Percentiles rank a stretch among this genome's conserved stretches.
Conservation (phyloP, 2,888 invertebrate genomes). For the Caenorhabditis parvicauda region DNA sequence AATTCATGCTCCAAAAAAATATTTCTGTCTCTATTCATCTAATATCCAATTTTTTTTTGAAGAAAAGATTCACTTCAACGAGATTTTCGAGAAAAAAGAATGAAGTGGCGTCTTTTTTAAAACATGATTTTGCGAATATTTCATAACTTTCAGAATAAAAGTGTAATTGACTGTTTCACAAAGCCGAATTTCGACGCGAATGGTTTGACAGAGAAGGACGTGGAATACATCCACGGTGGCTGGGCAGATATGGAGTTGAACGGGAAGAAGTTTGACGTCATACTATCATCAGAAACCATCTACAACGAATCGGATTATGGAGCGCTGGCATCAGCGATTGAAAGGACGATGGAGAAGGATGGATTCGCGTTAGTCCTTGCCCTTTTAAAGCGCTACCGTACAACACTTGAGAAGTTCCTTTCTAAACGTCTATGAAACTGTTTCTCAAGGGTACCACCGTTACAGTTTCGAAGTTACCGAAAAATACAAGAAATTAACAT, state of each 20-base stretch:
- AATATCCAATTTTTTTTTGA: neutral
- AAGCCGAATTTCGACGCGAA: slow-evolving; percentile 41
- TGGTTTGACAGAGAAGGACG: slow-evolving; percentile 14
- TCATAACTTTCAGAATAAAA: slow-evolving; percentile 48
- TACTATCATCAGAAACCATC: slow-evolving; percentile 89
- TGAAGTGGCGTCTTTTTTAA: slow-evolving; percentile 29
- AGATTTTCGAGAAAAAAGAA: slow-evolving; percentile 66
- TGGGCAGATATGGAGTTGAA: neutral
- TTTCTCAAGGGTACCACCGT: neutral
- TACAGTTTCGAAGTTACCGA: slow-evolving; percentile 4
- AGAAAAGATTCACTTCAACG: slow-evolving; percentile 79
- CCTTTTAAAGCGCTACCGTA: too few relatives aligned
- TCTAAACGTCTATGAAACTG: too few relatives aligned
- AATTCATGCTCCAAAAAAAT: too few relatives aligned
- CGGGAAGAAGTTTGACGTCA: slow-evolving; percentile 72
- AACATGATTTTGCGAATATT: neutral
- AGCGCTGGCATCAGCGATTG: slow-evolving; percentile 73
- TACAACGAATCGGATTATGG: slow-evolving; percentile 76
- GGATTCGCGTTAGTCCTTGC: slow-evolving; percentile 66
- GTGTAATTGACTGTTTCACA: slow-evolving; percentile 49
- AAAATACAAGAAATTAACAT: neutral
- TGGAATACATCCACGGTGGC: neutral
- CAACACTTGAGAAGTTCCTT: too few relatives aligned
- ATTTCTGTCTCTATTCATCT: too few relatives aligned
- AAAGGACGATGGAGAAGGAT: slow-evolving; percentile 69